Evolutionary conservation across 1,140 invertebrate genomes (phyloP), one percentile per base, ranked within the genome.

Genomic region (Panonychus citri): DNA sequence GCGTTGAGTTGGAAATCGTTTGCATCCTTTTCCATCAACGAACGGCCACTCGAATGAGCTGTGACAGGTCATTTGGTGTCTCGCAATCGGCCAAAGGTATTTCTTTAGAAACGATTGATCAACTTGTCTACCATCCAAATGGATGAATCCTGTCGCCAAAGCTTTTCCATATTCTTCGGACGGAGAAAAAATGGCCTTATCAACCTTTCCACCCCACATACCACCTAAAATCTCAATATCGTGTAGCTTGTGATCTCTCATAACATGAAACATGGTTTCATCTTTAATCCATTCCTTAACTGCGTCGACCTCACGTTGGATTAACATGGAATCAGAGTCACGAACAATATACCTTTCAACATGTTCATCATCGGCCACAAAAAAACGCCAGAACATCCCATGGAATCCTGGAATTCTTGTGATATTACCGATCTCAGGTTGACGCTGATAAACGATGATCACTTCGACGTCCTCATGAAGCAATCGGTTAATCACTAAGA

Each of bases 331-430:
- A n/a, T 51, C 49, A 13, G 26, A 13, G 24, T 51, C 49, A 15
- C 49, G 49, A 4, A 51, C n/a, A 26, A 26, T 17, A 27, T 27
- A 51, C 15, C 25, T 8, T 15, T 51, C 26, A 10, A 51, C 28
- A 1, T 25, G 12, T 2, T 27, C 26, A 51, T 51, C 49, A 51
- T 51, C 26, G 12, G 49, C 49, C 15, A 51, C 49, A n/a, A 51
- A 51, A 27, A 51, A 51, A 15, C 49, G 25, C 49, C 49, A 51
- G 27, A 51, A 51, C 49, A 51, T 51, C 10, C 49, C 49, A 46
- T 46, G 43, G 8, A 2, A 46, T 10, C 21, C 19, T 34, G 30
- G 30, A 7, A 7, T 34, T 34, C 30, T 34, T 34, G 30, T 7
- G 5, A 7, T 12, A 7, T 10, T 28, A 0, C 10, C 17, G 3